Evolutionary conservation across 2,113 vertebrate species (phyloP), one percentile per base, ranked within the genome.

Genomic region (Boleophthalmus pectinirostris): DNA sequence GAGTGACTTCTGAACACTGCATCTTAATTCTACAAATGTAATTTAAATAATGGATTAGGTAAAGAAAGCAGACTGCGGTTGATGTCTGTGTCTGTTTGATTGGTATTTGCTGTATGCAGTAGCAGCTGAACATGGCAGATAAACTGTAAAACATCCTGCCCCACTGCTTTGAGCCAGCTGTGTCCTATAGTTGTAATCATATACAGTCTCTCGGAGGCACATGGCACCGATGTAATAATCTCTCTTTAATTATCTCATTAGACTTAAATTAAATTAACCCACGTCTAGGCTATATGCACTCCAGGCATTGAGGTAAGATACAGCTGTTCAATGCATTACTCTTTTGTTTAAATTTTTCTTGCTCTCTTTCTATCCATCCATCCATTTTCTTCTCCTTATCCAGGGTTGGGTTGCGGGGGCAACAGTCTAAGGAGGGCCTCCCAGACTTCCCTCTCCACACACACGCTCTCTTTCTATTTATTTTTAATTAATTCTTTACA

Each of bases 231-330:
- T 72, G 70, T 80, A 77, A 85, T 88, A 80, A 82, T 68, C 75
- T 73, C 85, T 80, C 77, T 83, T 87, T 70, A 88, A 89, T 91
- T 79, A 91, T 89, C 79, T 73, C 79, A 83, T 84, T 79, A 66
- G 76, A 87, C 64, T 74, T 73, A 47, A 81, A 80, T 73, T 75
- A 71, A 67, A 79, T 87, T 66, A 84, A 78, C 66, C 46, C 74
- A 69, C 57, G 61, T 69, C 63, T 43, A 69, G 66, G 38, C 58
- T 46, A 45, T 23, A 47, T 68, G 57, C 65, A 51, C 79, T 75
- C 56, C 13, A 68, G 65, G 66, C 67, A 23, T 45, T 13, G 33
- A 64, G 13, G 12, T 54, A 11, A 9, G 8, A 21, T 38, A 24
- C 68, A 23, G 24, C 11, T 56, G 7, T 29, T 60, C 25, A 0